Evolutionary conservation across 37 sponge, comb jelly and placozoan species (phyloP).

Genomic region (Beroe forskalii): DNA sequence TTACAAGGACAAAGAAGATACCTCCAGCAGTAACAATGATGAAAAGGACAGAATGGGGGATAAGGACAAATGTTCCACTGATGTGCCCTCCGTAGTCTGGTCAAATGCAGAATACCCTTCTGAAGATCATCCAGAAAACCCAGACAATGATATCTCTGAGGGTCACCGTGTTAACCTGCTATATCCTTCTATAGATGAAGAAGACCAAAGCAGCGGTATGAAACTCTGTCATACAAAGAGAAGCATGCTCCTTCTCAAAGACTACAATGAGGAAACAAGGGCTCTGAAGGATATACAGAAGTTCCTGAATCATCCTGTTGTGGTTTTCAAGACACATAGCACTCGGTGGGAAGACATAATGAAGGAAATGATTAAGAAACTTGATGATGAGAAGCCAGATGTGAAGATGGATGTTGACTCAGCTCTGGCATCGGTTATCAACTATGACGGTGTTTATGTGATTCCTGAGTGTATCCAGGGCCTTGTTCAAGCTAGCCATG

Average conservation of each 20-base stretch:
- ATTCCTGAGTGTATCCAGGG: constrained; percentile 61
- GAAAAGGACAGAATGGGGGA: no score
- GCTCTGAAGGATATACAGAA: constrained; percentile 64
- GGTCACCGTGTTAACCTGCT: not conserved
- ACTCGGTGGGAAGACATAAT: constrained; percentile 52
- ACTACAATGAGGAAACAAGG: constrained; percentile 43
- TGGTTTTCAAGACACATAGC: constrained; percentile 10
- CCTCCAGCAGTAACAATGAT: no score
- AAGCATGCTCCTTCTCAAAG: constrained; percentile 6
- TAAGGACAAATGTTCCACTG: no score
- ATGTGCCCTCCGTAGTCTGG: no score
- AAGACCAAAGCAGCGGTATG: not conserved
- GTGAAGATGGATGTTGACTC: not conserved
- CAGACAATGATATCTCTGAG: no score
- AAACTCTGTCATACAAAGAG: constrained; percentile 47
- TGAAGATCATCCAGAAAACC: no score
- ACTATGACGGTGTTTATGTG: constrained; percentile 8
- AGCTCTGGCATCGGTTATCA: constrained; percentile 23
- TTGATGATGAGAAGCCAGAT: not conserved
- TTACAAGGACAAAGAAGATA: not conserved
- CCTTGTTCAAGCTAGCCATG: not conserved
- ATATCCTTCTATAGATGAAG: not conserved
- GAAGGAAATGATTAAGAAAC: constrained; percentile 12
- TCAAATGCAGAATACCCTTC: no score
- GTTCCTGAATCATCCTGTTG: constrained; percentile 28